Evolutionary conservation across 2,888 invertebrate genomes (phyloP).

Genomic region (Brachyptera putata): DNA sequence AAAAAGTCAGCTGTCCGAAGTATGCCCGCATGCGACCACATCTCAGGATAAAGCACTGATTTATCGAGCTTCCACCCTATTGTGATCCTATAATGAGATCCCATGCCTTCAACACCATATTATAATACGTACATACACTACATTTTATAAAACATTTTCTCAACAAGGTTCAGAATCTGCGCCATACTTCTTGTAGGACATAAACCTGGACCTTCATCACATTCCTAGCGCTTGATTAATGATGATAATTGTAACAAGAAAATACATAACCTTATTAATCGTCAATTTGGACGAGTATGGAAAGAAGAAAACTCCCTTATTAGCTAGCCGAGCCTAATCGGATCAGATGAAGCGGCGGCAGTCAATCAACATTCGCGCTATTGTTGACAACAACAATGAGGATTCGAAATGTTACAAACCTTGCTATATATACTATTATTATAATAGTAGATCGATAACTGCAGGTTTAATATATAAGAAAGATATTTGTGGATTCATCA

Average conservation of each 20-base stretch:
- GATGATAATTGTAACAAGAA: constrained; percentile 10
- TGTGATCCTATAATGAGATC: constrained; percentile 5
- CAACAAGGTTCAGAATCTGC: neutral
- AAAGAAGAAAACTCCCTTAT: constrained; percentile 19
- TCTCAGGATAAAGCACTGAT: neutral
- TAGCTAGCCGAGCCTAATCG: constrained; percentile 11
- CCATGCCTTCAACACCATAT: neutral
- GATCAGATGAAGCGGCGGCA: neutral
- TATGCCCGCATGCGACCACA: too few relatives aligned
- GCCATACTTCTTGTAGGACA: too few relatives aligned
- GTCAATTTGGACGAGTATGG: constrained; percentile 14
- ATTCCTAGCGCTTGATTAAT: constrained; percentile 14
- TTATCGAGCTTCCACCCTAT: neutral
- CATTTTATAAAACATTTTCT: neutral
- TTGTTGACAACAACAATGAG: neutral
- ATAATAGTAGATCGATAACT: too few relatives aligned
- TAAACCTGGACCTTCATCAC: neutral
- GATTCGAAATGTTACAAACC: neutral
- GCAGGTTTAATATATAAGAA: too few relatives aligned
- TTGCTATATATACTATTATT: too few relatives aligned
- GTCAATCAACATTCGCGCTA: neutral
- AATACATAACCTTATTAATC: constrained; percentile 9
- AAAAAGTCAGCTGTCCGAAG: too few relatives aligned
- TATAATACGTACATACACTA: neutral
- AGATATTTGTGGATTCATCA: too few relatives aligned